Conservation (phyloP, 1,140 invertebrate genomes). For the Dreissena polymorpha region DNA sequence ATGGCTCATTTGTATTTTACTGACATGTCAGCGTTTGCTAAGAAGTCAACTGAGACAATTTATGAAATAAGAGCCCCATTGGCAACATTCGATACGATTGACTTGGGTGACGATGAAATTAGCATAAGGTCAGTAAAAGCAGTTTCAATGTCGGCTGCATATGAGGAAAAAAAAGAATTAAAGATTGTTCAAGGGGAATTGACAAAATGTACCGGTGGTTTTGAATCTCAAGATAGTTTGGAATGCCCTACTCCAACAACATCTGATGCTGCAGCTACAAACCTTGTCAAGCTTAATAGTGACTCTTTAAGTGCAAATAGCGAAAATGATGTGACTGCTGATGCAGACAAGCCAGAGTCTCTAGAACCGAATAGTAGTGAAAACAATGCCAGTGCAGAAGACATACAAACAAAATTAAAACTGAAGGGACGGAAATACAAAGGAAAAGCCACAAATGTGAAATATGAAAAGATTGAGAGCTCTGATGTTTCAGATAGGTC, state of each 20-base stretch:
- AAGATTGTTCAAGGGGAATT: too few relatives aligned
- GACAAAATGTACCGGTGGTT: too few relatives aligned
- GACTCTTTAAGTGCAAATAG: conserved; percentile 10
- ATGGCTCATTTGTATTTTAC: conserved; percentile 36
- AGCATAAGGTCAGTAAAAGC: background rate
- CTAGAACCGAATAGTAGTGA: conserved; percentile 47
- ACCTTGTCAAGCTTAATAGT: conserved; percentile 26
- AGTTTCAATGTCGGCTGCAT: background rate
- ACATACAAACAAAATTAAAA: conserved; percentile 48
- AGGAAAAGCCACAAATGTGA: conserved; percentile 49
- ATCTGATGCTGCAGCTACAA: background rate
- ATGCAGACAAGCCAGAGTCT: conserved; percentile 4
- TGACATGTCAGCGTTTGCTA: conserved; percentile 40
- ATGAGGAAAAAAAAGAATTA: too few relatives aligned
- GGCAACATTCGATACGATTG: conserved; percentile 76
- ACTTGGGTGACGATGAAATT: conserved; percentile 62
- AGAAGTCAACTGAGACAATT: conserved; percentile 53
- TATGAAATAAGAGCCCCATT: conserved; percentile 68
- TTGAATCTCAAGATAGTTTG: too few relatives aligned
- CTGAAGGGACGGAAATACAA: conserved; percentile 48
- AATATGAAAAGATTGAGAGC: conserved; percentile 51
- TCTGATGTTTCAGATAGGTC: conserved; percentile 50
- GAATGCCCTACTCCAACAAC: background rate
- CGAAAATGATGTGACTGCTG: conserved; percentile 34
- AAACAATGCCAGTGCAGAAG: conserved; percentile 51